Evolutionary conservation across 1,140 invertebrate species (phyloP).

Genomic region (Sipha flava): DNA sequence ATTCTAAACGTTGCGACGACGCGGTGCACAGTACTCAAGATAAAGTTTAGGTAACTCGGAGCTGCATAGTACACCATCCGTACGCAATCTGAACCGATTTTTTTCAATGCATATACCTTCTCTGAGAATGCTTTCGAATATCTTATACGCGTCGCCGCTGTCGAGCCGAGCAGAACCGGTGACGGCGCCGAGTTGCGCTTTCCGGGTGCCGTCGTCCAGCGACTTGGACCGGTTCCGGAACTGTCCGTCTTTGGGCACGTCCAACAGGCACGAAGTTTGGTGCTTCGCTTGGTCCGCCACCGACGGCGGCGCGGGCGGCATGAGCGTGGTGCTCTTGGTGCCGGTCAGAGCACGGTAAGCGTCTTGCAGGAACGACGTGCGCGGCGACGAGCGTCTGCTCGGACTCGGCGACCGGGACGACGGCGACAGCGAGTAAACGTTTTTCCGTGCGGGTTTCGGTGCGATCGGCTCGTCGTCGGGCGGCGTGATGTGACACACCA

Average conservation of each 20-base stretch:
- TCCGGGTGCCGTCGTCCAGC: slow-evolving; percentile 52
- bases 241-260: slow-evolving; percentile 45
- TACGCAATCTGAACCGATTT: no score
- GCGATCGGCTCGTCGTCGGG: slow-evolving; percentile 6
- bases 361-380: slow-evolving; percentile 29
- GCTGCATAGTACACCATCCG: no score
- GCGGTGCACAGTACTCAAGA: no score
- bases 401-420: slow-evolving; percentile 28
- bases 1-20: no score
- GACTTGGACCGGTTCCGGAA: slow-evolving; percentile 68
- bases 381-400: slow-evolving; percentile 15
- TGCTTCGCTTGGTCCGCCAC: background rate
- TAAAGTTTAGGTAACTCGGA: no score
- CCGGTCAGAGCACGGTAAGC: background rate
- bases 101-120: no score
- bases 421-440: slow-evolving; percentile 17
- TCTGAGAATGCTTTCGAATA: slow-evolving; percentile 67
- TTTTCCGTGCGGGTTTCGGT: background rate
- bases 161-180: slow-evolving; percentile 50
- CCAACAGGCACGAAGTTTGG: slow-evolving; percentile 35
- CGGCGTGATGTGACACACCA: slow-evolving; percentile 23
- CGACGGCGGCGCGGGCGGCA: background rate
- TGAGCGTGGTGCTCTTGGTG: background rate
- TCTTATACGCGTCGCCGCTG: slow-evolving; percentile 69
- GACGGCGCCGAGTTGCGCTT: slow-evolving; percentile 44